Evolutionary conservation across 35 echinoderm and acorn worm species (phyloP), one percentile per base, ranked within the genome.

Genomic region (Ophiothrix spiculata): DNA sequence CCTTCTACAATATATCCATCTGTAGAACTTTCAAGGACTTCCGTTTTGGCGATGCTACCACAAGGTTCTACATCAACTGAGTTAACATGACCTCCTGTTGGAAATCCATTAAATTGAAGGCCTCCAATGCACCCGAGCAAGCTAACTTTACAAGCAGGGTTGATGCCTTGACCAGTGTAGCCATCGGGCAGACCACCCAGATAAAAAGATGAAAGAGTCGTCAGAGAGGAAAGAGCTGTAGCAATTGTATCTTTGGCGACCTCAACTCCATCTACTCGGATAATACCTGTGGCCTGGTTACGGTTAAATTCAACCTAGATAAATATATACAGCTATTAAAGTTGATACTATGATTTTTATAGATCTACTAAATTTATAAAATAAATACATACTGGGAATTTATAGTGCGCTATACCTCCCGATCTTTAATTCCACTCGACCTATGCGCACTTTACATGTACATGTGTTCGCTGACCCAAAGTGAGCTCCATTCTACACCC

Each of bases 81-180:
- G 10, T 29, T 39, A 33, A 37, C 23, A 25, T 35, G 39, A n/a
- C 13, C 38, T 25, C 74, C 77, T 3, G 82, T 35, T 29, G 78
- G 64, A 14, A 75, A 69, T 10, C 28, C 77, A 21, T 85, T 73
- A 1, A 83, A 35, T 0, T 42, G 3, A 34, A 95, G 85, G 32
- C 88, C 49, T n/a, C 88, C 87, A 46, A 95, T 87, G 17, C 93
- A 95, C 2, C 93, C 93, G 10, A 95, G 75, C n/a, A 95, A 74
- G 41, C 93, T 91, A 1, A 75, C 29, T 31, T 56, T 23, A 77
- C 75, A 87, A 29, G 37, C 81, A 10, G 4, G n/a, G n/a, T n/a
- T n/a, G n/a, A n/a, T n/a, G n/a, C 42, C 17, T 31, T 78, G 13
- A 6, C 11, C 3, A 34, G 76, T 35, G 76, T 37, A 78, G 76